These are phyloP conservation scores for Pangasianodon gigas DNA, from an alignment of 2,113 vertebrate species.

Conservation along the genomic window DNA sequence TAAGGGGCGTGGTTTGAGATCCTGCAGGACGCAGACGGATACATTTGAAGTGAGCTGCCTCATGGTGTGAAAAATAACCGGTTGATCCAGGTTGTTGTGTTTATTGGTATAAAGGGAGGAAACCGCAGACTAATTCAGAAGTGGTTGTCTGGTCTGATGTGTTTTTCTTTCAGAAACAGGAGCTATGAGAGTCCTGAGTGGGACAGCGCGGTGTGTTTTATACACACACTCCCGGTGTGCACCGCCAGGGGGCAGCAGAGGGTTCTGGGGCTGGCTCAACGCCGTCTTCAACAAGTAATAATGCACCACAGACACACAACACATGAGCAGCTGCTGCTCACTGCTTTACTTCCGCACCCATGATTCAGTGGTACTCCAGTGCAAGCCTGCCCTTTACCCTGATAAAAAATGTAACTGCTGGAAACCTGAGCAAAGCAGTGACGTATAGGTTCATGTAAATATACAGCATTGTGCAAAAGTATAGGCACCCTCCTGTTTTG, in stretches of 20 bases:
- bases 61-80: no score
- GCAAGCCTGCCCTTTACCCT: background rate
- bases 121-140: background rate
- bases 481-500: no score
- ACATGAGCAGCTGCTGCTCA: background rate
- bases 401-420: background rate
- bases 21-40: no score
- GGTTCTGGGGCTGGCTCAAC: constrained; percentile 96
- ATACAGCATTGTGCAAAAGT: no score
- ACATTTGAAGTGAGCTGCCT: no score
- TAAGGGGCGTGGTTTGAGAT: no score
- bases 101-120: no score
- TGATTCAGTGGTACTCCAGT: background rate
- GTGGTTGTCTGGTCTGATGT: background rate
- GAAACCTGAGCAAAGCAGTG: background rate
- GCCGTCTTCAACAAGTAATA: constrained; percentile 94
- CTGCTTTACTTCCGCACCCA: background rate
- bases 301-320: background rate
- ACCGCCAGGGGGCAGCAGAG: constrained; percentile 63
- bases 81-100: no score
- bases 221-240: constrained; percentile 48
- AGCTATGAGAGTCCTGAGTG: constrained; percentile 71
- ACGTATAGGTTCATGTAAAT: background rate
- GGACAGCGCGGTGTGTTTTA: constrained; percentile 46
- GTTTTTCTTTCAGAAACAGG: constrained; percentile 59